phyloP scores from a whole-genome alignment of 2,797 vertebrate species.

The Pagetopsis macropterus region DNA sequence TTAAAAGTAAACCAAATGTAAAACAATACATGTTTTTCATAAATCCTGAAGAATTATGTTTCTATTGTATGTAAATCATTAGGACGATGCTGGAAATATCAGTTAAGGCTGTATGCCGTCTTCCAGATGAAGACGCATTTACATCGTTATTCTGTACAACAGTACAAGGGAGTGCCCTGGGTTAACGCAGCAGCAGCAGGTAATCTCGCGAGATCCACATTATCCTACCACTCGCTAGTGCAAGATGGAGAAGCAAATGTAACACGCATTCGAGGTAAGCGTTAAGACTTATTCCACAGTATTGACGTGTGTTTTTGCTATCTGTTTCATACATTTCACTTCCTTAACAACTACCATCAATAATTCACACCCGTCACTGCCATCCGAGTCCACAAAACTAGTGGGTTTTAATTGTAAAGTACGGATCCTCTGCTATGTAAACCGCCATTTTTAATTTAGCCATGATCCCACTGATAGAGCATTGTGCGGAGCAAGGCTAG shows the following conservation, averaged over 20 bases:
- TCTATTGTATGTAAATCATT: slow-evolving; percentile 14
- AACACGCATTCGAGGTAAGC: slow-evolving; percentile 86
- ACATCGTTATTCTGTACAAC: slow-evolving; percentile 36
- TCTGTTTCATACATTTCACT: background rate
- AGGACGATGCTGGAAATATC: slow-evolving; percentile 11
- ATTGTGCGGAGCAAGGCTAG: slow-evolving; percentile 76
- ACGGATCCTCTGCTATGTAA: slow-evolving; percentile 77
- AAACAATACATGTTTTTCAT: slow-evolving; percentile 78
- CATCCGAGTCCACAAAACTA: background rate
- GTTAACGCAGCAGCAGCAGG: slow-evolving; percentile 53
- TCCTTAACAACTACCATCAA: background rate
- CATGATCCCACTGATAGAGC: slow-evolving; percentile 77
- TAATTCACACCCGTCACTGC: background rate
- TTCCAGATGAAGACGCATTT: slow-evolving; percentile 1
- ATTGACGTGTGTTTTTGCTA: slow-evolving; percentile 14
- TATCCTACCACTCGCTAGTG: slow-evolving; percentile 80
- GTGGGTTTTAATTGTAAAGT: slow-evolving; percentile 66
- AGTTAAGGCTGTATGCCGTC: background rate
- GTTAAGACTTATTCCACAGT: slow-evolving; percentile 53
- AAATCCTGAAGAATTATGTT: slow-evolving; percentile 49
- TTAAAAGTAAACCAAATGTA: slow-evolving; percentile 69
- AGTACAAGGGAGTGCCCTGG: slow-evolving; percentile 68
- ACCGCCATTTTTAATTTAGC: slow-evolving; percentile 90
- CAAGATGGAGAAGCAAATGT: slow-evolving; percentile 88
- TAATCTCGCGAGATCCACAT: slow-evolving; percentile 81